Evolutionary conservation across 2,888 invertebrate species (phyloP), one percentile per base, ranked within the genome.

Genomic region (Leptinotarsa juncta): DNA sequence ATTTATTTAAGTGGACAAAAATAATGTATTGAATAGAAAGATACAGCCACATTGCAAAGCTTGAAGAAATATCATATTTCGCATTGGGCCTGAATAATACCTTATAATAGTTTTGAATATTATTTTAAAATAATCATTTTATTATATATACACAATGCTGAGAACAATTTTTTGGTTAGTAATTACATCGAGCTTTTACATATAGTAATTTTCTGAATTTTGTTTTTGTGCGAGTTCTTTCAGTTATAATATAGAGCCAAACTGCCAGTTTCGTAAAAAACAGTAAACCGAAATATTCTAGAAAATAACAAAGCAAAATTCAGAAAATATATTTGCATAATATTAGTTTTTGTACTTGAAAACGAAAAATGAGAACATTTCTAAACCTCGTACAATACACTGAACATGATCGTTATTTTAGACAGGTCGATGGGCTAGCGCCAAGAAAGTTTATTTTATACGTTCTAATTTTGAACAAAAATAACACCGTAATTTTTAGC

Each of bases 401-500:
- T 62, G 32, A 62, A 62, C 32, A 42, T 62, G 62, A 62, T 62
- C 3, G n/a, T 62, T 62, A 62, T 71, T 65, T 65, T 49, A 23
- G 51, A 65, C 42, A 71, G 65, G n/a, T 7, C 12, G 18, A n/a
- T n/a, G 42, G 7, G 68, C 53, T 51, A 68, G 70, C 53, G 50
- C 70, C 65, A 62, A 67, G 26, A 68, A 53, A 57, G 67, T 81
- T 80, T 79, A 78, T 77, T 81, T 80, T 78, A 78, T 77, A 79
- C 73, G 75, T 75, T 77, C 71, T 70, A 71, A 81, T 79, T 79
- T 79, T 79, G 79, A 79, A 78, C 66, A 76, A 78, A 71, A 74
- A 68, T 77, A 80, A 77, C 77, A 70, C 53, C 73, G 67, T 77
- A 71, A 77, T 78, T 78, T 75, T 80, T 83, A 82, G 83, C 82